Evolutionary conservation across 2,113 vertebrate species (phyloP).

Genomic region (Mionectes macconnelli): DNA sequence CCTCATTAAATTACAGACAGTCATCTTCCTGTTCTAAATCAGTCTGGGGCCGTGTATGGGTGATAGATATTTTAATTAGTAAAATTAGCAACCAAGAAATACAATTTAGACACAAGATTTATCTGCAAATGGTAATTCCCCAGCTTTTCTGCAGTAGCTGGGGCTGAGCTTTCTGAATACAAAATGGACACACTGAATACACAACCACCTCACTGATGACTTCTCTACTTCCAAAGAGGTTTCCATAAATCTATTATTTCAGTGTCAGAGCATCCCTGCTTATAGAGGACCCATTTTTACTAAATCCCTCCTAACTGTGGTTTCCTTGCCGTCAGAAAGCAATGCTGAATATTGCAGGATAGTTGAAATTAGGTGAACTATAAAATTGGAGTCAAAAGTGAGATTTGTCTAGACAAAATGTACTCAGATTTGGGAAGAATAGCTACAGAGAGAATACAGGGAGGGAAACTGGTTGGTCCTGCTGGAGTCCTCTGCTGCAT

Average conservation of each 20-base stretch:
- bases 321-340: background rate
- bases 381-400: background rate
- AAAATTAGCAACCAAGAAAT: constrained; percentile 46
- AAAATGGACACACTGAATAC: background rate
- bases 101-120: constrained; percentile 1
- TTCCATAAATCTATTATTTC: background rate
- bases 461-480: background rate
- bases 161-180: background rate
- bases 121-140: background rate
- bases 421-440: background rate
- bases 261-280: background rate
- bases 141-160: background rate
- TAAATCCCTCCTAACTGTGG: background rate
- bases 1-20: constrained; percentile 1
- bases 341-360: background rate
- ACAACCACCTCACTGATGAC: background rate
- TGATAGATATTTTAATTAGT: constrained; percentile 47
- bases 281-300: background rate
- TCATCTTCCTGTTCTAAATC: background rate
- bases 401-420: background rate
- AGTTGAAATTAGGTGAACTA: background rate
- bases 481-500: background rate
- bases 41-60: background rate
- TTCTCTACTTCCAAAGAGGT: background rate
- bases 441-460: background rate